Base-by-base conservation (phyloP, 1,140 invertebrate genomes). In the Neuroterus valhalla region DNA sequence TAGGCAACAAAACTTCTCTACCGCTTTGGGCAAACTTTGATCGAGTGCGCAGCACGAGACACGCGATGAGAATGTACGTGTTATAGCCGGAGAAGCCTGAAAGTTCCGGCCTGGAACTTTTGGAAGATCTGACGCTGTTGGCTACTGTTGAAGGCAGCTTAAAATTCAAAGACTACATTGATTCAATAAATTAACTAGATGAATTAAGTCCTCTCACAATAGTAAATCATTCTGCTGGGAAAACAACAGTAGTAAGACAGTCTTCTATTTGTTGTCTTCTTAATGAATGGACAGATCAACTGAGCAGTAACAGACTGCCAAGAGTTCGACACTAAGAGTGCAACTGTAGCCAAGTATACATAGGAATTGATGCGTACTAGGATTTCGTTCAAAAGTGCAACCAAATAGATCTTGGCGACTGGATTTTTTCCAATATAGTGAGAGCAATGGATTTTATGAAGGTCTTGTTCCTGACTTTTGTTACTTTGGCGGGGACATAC, bases 91-190 rank as follows among this genome's bases (percentile, higher is more conserved):
- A 17, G 3, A 17, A 48, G 68, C 19, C 8, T 43, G 21, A 2
- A 48, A 17, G 6, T 48, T 50, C 46, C 73, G 46, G n/a, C 43
- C 73, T 68, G 2, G 66, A 46, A n/a, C 62, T 68, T 0, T 75
- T 14, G 23, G 75, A 75, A 43, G 69, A n/a, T n/a, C n/a, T n/a
- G n/a, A n/a, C n/a, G n/a, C n/a, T n/a, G n/a, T n/a, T n/a, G n/a
- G n/a, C n/a, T 1, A 17, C 46, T 4, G 14, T 48, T 17, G 15
- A 48, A 48, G 46, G 46, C 2, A 8, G 14, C 15, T 48, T 48
- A 17, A 17, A 48, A 48, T 48, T 48, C n/a, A 48, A 48, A 8
- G 46, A 48, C 19, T 48, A 48, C 15, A 17, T 17, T 17, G 8
- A n/a, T 17, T 48, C 5, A 3, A 48, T 17, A 8, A 48, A 17